Evolutionary conservation across 2,797 vertebrate genomes (phyloP), one percentile per base, ranked within the genome.

Genomic region (Gallinago solitaria): DNA sequence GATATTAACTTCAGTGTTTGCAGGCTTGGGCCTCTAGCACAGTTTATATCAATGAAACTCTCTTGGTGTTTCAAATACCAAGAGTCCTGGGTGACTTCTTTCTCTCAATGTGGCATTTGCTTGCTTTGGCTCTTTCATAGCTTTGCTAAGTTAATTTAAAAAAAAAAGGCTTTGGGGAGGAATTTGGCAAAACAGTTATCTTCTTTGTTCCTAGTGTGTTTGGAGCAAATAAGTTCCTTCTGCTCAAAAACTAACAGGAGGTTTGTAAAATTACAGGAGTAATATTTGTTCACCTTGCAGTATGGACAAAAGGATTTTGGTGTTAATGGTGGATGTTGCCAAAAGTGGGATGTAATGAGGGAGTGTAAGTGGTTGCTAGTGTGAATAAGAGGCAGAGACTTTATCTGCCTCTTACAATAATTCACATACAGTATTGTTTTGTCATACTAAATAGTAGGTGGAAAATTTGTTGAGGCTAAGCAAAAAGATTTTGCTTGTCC

Each of bases 91-190:
- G 27, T 43, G 19, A 54, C 18, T 9, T 63, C 48, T 74, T 83
- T 70, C 48, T 77, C 20, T 71, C 6, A 12, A 83, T 32, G 16
- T 88, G 56, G 4, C 30, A 60, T 83, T 85, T 85, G 23, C 47
- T 87, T 84, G 25, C 84, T 18, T 75, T 91, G 41, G 27, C n/a
- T 83, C 33, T 9, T 81, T 75, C 45, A 41, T 64, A 67, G 32
- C 19, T 75, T 86, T 89, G 23, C 7, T 37, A 54, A 75, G 39
- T 54, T 73, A 33, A 35, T 68, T 9, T 24, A 6, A 20, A 32
- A 33, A 23, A 33, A 56, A 6, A 1, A 0, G 2, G 18, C 14
- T 32, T 43, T 23, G 13, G 16, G 5, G 11, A 12, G 7, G 59
- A 51, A 75, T 75, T 83, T 75, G 39, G 16, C n/a, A 47, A 54